Evolutionary conservation across 2,888 invertebrate species (phyloP), one percentile per base, ranked within the genome.

Genomic region (Metopia argyrocephala): DNA sequence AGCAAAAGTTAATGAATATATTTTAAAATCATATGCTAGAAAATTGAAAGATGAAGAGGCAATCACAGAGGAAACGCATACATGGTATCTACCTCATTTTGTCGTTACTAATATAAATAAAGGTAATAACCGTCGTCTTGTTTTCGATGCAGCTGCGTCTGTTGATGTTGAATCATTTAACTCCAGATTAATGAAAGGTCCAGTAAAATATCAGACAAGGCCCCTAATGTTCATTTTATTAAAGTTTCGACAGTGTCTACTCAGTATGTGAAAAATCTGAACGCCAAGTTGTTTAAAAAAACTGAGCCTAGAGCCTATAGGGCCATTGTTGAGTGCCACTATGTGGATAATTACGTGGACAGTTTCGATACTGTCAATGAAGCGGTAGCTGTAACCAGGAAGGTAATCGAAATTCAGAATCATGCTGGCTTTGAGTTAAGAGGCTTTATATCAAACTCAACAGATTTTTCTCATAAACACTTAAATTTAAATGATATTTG

Each of bases 171-270:
- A 52, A 31, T 78, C 78, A 0, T 73, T 80, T 6, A 83, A 80
- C 52, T 31, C 73, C 6, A 52, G 50, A 46, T 56, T 82, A 25
- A 27, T 71, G 27, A 64, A 62, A 28, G 82, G 70, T n/a, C 82
- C 75, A 23, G 23, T 6, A 9, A 62, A 52, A 9, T 79, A 76
- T 61, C 74, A 78, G 56, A 71, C 80, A 27, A 71, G 68, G 20
- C 70, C 69, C n/a, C 28, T 78, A 27, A 18, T 79, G 31, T 38
- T 68, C n/a, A 70, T 82, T 21, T 56, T 79, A 50, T 78, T 78
- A 27, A 74, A 70, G 57, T 71, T 71, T 52, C 71, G 61, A 6
- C 71, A 71, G n/a, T 5, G 25, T 5, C n/a, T n/a, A n/a, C n/a
- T n/a, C n/a, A n/a, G n/a, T n/a, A n/a, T n/a, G n/a, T 50, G 2